Evolutionary conservation across 2,888 invertebrate species (phyloP).

Genomic region (Plebejus melissa): DNA sequence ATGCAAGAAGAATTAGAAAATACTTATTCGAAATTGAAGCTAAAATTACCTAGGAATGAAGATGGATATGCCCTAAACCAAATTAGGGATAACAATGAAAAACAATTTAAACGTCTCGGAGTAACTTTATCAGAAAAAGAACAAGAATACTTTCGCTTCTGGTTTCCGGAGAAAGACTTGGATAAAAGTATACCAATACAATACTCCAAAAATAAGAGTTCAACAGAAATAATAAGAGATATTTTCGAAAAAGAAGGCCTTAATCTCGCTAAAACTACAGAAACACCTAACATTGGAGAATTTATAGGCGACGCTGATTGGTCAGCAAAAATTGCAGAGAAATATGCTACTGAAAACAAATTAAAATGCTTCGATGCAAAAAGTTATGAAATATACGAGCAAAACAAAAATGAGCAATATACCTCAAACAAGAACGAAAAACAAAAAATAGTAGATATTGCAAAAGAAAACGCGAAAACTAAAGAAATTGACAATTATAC

Average conservation of each 20-base stretch:
- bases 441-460: background rate
- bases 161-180: slow-evolving; percentile 8
- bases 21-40: background rate
- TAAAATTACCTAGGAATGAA: background rate
- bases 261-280: background rate
- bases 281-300: background rate
- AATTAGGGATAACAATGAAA: background rate
- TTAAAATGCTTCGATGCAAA: slow-evolving; percentile 4
- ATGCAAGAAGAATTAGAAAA: background rate
- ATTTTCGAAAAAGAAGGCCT: background rate
- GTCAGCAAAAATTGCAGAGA: slow-evolving; percentile 13
- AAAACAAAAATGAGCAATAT: background rate
- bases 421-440: background rate
- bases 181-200: background rate
- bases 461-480: background rate
- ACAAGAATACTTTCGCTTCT: background rate
- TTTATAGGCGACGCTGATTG: background rate
- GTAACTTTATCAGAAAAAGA: background rate
- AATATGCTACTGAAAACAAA: slow-evolving; percentile 13
- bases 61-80: background rate
- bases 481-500: background rate
- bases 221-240: slow-evolving; percentile 6
- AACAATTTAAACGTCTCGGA: background rate
- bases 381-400: background rate
- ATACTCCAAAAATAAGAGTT: background rate